Conservation (phyloP, 2,888 invertebrate genomes). For the Tetragnatha montana region DNA sequence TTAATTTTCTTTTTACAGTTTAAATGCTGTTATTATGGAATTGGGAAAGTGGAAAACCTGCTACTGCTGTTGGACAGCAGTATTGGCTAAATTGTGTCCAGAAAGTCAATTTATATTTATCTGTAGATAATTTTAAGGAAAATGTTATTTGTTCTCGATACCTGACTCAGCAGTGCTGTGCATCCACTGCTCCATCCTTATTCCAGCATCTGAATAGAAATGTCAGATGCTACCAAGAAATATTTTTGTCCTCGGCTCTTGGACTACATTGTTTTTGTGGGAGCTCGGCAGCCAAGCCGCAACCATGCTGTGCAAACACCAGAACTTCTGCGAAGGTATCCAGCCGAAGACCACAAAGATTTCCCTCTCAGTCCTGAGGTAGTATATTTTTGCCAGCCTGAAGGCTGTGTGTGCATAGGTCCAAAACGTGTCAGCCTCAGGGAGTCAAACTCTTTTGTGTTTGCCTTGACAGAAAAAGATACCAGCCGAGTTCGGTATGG, state of each 20-base stretch:
- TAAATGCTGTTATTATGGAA: conserved; percentile 69
- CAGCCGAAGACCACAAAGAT: conserved; percentile 93
- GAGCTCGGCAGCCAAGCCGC: conserved; percentile 83
- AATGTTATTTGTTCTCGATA: conserved; percentile 56
- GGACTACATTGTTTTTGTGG: conserved; percentile 98
- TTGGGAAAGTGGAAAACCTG: conserved; percentile 54
- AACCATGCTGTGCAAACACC: conserved; percentile 84
- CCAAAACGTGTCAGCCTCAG: conserved; percentile 88
- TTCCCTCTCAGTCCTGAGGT: conserved; percentile 98
- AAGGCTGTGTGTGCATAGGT: conserved; percentile 93
- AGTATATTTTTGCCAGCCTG: conserved; percentile 97
- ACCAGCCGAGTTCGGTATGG: conserved; percentile 89
- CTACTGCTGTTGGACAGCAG: conserved; percentile 48
- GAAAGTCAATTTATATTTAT: conserved; percentile 54
- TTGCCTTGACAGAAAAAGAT: conserved; percentile 98
- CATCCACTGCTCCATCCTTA: conserved; percentile 44
- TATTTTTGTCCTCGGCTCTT: conserved; percentile 80
- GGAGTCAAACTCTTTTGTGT: conserved; percentile 97
- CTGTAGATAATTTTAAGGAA: conserved; percentile 64
- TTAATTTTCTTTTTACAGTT: conserved; percentile 25
- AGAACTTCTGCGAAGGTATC: conserved; percentile 95
- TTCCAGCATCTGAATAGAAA: conserved; percentile 59
- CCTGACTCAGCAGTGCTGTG: conserved; percentile 51
- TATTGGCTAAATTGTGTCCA: conserved; percentile 26
- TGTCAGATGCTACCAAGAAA: conserved; percentile 73